A percentile compares a stretch with the other conserved stretches of the same genome.
Conservation (phyloP, 2,797 vertebrate genomes). For the Takifugu ocellatus region DNA sequence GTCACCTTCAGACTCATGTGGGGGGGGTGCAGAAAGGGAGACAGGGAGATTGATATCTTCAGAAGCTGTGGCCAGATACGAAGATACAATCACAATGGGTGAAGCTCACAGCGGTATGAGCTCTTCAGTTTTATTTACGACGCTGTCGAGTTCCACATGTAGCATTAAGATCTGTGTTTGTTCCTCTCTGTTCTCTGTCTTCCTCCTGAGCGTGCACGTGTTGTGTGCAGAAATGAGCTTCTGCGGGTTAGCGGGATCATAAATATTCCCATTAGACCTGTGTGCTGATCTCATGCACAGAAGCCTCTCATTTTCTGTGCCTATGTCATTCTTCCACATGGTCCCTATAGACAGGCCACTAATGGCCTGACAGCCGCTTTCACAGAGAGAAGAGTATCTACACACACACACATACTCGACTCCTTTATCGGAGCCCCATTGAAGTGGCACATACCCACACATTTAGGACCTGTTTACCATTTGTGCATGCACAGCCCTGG, state of each 20-base stretch:
- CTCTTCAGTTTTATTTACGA: conserved; percentile 16
- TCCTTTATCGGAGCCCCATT: conserved; percentile 10
- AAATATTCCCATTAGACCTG: conserved; percentile 53
- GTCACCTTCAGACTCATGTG: conserved; percentile 67
- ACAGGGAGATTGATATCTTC: conserved; percentile 53
- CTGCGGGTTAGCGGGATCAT: conserved; percentile 29
- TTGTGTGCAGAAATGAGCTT: conserved; percentile 8
- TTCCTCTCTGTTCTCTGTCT: conserved; percentile 4
- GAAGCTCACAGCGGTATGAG: conserved; percentile 27
- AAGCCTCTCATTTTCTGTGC: conserved; percentile 20
- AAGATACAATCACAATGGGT: conserved; percentile 39
- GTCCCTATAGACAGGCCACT: conserved; percentile 20
- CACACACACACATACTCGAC: not conserved
- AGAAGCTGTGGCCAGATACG: conserved; percentile 48
- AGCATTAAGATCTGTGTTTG: conserved; percentile 35
- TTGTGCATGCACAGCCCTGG: conserved; percentile 1
- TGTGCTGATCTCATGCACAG: conserved; percentile 30
- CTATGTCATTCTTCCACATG: conserved; percentile 12
- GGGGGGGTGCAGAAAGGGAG: not conserved
- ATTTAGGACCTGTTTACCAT: conserved; percentile 13
- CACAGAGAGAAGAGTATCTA: conserved; percentile 30
- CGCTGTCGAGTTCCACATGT: conserved; percentile 29
- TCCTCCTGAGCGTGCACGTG: conserved; percentile 14
- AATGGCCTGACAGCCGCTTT: conserved; percentile 47
- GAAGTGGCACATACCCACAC: conserved; percentile 13